These are phyloP conservation scores for Panulirus ornatus DNA, from an alignment of 1,140 invertebrate genomes.

Conservation along the genomic window DNA sequence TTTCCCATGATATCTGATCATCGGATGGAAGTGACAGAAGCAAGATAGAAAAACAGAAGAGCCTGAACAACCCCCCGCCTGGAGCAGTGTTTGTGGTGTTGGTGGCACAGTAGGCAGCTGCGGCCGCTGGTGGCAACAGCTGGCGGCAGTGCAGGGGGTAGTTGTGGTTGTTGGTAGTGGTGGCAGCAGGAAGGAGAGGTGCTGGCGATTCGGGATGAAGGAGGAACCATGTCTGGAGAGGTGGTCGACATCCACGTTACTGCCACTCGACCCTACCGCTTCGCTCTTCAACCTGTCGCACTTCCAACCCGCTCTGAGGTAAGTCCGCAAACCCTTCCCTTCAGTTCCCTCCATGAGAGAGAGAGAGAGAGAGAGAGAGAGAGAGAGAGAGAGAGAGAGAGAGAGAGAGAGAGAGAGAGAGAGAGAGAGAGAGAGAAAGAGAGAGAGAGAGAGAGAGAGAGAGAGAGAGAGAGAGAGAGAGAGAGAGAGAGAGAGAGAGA, in stretches of 20 bases:
- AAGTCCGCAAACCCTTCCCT: background rate
- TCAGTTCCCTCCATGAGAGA: background rate
- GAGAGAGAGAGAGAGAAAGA: conserved; percentile 19
- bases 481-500: background rate
- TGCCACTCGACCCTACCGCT: background rate
- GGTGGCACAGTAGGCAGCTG: too few relatives aligned
- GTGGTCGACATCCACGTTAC: background rate
- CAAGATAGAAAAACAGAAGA: too few relatives aligned
- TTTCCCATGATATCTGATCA: too few relatives aligned
- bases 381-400: conserved; percentile 29
- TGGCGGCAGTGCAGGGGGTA: too few relatives aligned
- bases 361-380: conserved; percentile 24
- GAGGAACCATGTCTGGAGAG: background rate
- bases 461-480: conserved; percentile 9
- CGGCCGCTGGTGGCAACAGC: too few relatives aligned
- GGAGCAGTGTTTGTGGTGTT: background rate
- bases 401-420: conserved; percentile 1
- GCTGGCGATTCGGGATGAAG: background rate
- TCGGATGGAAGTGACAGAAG: too few relatives aligned
- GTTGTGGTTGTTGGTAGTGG: too few relatives aligned
- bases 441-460: conserved; percentile 9
- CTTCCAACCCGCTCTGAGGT: background rate
- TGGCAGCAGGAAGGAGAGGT: too few relatives aligned
- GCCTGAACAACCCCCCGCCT: background rate
- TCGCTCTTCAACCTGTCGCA: background rate